Conservation (phyloP, 2,797 vertebrate genomes). For the Catharus ustulatus region DNA sequence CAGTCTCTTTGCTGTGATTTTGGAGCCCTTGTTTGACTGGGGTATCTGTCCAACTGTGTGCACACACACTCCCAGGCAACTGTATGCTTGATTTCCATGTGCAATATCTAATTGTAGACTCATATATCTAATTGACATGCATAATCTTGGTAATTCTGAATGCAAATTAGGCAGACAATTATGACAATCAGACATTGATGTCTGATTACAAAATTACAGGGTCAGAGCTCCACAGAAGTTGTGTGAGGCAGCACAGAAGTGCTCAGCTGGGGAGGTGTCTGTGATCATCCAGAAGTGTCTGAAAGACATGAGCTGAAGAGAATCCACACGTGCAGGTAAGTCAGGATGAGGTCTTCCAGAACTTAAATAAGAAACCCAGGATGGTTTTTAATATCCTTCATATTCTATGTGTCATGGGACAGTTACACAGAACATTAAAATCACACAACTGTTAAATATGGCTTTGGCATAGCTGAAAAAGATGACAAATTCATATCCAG, state of each 20-base stretch:
- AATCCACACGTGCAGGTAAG: background rate
- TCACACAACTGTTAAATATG: background rate
- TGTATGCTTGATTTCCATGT: background rate
- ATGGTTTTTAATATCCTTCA: background rate
- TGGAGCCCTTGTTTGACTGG: background rate
- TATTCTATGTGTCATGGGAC: background rate
- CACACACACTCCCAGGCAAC: background rate
- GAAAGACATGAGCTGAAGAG: background rate
- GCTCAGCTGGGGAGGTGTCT: background rate
- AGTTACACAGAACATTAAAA: background rate
- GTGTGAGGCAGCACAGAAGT: background rate
- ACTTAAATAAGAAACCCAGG: background rate
- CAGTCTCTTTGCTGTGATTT: background rate
- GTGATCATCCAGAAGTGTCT: background rate
- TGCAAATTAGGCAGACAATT: conserved; percentile 52
- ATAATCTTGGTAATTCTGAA: conserved; percentile 42
- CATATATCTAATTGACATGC: conserved; percentile 37
- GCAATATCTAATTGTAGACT: conserved; percentile 43
- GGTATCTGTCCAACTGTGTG: background rate
- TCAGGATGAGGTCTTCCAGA: background rate
- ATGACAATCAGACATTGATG: conserved; percentile 52
- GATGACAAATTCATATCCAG: background rate
- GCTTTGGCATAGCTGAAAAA: background rate
- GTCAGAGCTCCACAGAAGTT: conserved; percentile 1
- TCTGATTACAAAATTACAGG: conserved; percentile 61